Base-by-base conservation (phyloP, 2,888 invertebrate genomes). In the Lepidochrysops patricia region DNA sequence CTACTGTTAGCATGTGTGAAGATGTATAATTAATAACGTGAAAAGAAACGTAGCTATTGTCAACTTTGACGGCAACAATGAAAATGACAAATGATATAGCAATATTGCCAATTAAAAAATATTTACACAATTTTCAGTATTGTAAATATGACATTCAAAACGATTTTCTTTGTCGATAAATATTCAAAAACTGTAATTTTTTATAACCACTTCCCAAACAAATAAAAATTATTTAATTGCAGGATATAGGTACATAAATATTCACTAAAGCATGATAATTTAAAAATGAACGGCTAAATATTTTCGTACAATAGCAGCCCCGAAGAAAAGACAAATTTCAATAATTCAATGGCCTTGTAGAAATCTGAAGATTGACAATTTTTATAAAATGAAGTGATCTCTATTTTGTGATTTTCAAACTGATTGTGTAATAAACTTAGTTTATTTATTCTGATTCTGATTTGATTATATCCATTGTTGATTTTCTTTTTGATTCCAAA, bases 361-460 rank as follows among this genome's bases (percentile, higher is more conserved):
- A 67, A 73, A 73, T 74, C 70, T 68, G 67, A 74, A 74, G 74
- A 72, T 77, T 78, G 76, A 75, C 79, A 75, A 71, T 78, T 76
- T 77, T 72, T 68, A 76, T 79, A 82, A 80, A 79, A 83, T 84
- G 80, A 82, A 81, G 72, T 85, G 72, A 84, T 81, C 79, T 80
- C 72, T 72, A 32, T 19, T 19, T 12, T 78, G 73, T 79, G 78
- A 79, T 84, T 85, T 85, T 80, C 75, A 80, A 74, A 79, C 76
- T 82, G 79, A 84, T 85, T 86, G 81, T 80, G 78, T 82, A 80
- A 78, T 80, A 72, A 75, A 77, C 67, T 67, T 68, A 64, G 62
- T 64, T 71, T 72, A 70, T 72, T 52, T 54, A 54, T 54, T 19
- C 26, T 70, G 73, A 67, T 66, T 70, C 63, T 62, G 63, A 58